These are phyloP conservation scores for Amphiprion percula DNA, from an alignment of 2,113 vertebrate species.

Conservation along the genomic window DNA sequence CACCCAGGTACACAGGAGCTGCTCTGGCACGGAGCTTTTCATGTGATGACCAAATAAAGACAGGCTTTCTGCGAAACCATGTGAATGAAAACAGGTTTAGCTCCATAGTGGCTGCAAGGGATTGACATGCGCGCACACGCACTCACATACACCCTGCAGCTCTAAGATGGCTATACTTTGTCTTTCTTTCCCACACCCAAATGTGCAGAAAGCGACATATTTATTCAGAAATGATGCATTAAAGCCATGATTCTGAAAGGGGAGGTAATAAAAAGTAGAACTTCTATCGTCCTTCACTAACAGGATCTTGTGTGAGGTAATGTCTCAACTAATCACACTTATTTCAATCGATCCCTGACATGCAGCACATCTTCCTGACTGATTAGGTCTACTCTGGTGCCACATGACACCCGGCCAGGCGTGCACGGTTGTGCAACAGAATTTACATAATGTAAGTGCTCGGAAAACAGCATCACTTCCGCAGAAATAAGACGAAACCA, in stretches of 20 bases:
- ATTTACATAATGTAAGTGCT: conserved; percentile 59
- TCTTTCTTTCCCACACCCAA: conserved; percentile 1
- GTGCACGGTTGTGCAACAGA: conserved; percentile 48
- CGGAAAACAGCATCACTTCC: conserved; percentile 74
- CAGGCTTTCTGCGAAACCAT: conserved; percentile 14
- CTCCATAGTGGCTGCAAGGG: conserved; percentile 43
- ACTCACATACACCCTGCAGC: conserved; percentile 48
- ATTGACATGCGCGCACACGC: conserved; percentile 47
- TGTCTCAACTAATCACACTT: neutral
- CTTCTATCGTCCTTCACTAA: neutral
- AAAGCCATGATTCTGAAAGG: neutral
- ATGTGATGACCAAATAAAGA: conserved; percentile 57
- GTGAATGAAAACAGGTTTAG: conserved; percentile 51
- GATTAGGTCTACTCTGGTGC: conserved; percentile 28
- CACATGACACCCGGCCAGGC: conserved; percentile 40
- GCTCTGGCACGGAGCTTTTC: conserved; percentile 13
- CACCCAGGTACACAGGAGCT: neutral
- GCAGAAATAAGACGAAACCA: conserved; percentile 63
- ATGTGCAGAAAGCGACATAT: neutral
- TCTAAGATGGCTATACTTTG: conserved; percentile 42
- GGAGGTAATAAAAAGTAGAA: neutral
- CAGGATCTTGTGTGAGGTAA: neutral
- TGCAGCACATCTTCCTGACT: neutral
- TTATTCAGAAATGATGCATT: neutral
- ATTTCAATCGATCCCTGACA: neutral